These are phyloP conservation scores for Amblyraja radiata DNA, from an alignment of 2,797 vertebrate species.

Conservation along the genomic window DNA sequence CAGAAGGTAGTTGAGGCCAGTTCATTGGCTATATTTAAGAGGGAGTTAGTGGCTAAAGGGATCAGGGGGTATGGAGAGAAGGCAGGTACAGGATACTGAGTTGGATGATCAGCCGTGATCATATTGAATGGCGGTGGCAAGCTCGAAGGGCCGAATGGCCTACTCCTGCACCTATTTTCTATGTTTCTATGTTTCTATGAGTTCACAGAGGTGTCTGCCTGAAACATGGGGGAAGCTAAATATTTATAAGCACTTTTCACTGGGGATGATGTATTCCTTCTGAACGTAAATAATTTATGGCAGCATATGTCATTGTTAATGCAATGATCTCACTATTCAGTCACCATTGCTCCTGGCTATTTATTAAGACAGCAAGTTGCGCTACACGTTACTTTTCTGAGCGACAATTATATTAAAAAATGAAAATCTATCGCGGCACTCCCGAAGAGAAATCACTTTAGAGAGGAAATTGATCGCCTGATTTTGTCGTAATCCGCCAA, in stretches of 20 bases:
- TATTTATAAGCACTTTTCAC: slow-evolving; percentile 10
- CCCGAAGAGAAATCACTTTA: background rate
- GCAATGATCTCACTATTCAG: background rate
- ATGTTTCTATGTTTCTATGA: no score
- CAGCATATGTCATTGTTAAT: slow-evolving; percentile 3
- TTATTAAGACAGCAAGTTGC: background rate
- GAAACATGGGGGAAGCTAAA: background rate
- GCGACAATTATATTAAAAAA: slow-evolving; percentile 6
- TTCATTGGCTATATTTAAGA: no score
- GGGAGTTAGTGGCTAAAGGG: no score
- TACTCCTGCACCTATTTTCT: no score
- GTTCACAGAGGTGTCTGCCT: background rate
- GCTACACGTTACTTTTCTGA: background rate
- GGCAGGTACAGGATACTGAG: no score
- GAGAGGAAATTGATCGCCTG: background rate
- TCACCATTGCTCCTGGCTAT: background rate
- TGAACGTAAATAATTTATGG: background rate
- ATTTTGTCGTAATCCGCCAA: background rate
- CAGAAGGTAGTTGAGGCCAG: no score
- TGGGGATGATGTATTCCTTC: background rate
- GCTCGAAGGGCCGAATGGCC: no score
- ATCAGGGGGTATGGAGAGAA: no score
- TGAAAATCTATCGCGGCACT: background rate
- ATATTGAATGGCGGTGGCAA: no score
- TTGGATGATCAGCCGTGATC: no score